A percentile compares a stretch with the other conserved stretches of the same genome.
These are phyloP conservation scores for Trinorchestia longiramus DNA, from an alignment of 1,140 invertebrate species.

Conservation along the genomic window DNA sequence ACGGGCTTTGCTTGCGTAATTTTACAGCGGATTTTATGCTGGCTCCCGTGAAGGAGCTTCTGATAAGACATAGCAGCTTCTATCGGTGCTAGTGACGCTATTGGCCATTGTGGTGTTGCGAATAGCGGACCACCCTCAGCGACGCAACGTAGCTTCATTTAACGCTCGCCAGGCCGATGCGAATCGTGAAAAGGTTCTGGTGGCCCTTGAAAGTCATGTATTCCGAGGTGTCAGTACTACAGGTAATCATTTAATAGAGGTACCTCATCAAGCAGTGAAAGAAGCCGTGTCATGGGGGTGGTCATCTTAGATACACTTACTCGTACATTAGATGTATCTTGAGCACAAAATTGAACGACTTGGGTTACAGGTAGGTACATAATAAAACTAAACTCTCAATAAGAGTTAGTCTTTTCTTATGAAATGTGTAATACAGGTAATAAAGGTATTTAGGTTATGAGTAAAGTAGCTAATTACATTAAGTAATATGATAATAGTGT, in stretches of 20 bases:
- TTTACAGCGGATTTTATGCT: slow-evolving; percentile 32
- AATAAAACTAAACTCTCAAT: neutral
- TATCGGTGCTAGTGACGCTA: neutral
- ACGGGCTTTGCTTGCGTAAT: neutral
- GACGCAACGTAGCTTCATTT: neutral
- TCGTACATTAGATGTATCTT: too few relatives aligned
- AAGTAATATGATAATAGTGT: too few relatives aligned
- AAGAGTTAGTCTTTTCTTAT: neutral
- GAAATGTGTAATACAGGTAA: too few relatives aligned
- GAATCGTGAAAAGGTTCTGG: neutral
- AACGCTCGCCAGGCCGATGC: neutral
- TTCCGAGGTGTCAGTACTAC: neutral
- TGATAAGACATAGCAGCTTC: slow-evolving; percentile 22
- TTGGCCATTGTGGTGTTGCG: slow-evolving; percentile 11
- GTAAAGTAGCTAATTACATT: too few relatives aligned
- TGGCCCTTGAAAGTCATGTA: neutral
- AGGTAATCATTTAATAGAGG: neutral
- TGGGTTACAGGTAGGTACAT: neutral
- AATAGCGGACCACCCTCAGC: slow-evolving; percentile 8
- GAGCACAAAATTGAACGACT: neutral
- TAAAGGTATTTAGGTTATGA: too few relatives aligned
- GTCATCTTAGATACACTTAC: neutral
- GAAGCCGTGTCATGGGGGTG: neutral
- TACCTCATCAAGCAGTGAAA: neutral
- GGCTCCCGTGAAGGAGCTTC: neutral